Conservation (phyloP, 37 sponge, comb jelly and placozoan genomes). For the Hormiphora californensis region DNA sequence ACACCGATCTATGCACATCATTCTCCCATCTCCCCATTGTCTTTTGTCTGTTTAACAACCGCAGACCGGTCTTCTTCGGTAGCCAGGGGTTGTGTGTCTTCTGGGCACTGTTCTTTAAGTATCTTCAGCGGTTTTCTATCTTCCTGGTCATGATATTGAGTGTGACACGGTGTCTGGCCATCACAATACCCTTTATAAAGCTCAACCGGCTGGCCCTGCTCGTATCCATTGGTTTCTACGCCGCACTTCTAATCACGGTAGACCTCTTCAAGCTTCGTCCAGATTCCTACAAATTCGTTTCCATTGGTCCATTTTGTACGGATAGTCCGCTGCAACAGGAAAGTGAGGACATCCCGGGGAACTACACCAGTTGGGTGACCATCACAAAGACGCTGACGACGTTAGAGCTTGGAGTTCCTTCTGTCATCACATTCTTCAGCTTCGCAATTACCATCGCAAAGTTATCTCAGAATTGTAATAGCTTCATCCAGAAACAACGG, state of each 20-base stretch:
- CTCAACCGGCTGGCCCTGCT: not conserved
- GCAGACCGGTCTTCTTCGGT: not conserved
- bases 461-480: not conserved
- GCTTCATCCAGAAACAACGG: not conserved
- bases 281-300: not conserved
- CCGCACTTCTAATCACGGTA: not conserved
- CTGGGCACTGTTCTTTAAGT: not conserved
- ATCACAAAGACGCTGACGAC: not conserved
- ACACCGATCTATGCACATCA: not conserved
- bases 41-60: not conserved
- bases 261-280: too few relatives aligned
- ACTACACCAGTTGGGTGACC: slow-evolving; percentile 17
- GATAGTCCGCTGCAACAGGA: not conserved
- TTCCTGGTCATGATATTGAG: not conserved
- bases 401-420: not conserved
- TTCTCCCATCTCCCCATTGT: not conserved
- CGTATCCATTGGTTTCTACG: not conserved
- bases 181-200: not conserved
- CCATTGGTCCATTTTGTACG: not conserved
- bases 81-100: not conserved
- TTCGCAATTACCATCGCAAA: not conserved
- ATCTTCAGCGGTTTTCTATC: not conserved
- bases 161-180: not conserved
- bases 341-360: too few relatives aligned
- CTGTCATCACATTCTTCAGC: slow-evolving; percentile 27